Percentiles rank a stretch among this genome's conserved stretches.
Conservation (phyloP, 2,888 invertebrate genomes). For the Microplitis deprimator region DNA sequence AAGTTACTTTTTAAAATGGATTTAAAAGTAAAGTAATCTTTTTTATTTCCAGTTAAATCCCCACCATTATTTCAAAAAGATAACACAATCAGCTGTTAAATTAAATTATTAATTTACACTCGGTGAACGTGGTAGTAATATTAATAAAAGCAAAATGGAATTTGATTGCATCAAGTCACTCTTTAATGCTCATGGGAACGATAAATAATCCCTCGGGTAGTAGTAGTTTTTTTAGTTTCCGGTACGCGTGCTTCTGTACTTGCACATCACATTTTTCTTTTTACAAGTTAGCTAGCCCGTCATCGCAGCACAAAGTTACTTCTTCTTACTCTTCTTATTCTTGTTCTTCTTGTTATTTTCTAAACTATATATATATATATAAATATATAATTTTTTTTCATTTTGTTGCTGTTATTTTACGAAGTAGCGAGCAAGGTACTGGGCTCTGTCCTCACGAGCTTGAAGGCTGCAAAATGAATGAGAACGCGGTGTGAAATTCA, state of each 20-base stretch:
- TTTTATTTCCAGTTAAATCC: neutral
- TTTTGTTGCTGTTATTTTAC: neutral
- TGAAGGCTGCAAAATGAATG: conserved; percentile 45
- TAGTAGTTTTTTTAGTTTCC: conserved; percentile 48
- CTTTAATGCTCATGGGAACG: conserved; percentile 61
- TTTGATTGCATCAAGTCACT: conserved; percentile 18
- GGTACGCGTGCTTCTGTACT: conserved; percentile 23
- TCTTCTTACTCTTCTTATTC: conserved; percentile 17
- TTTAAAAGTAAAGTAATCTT: too few relatives aligned
- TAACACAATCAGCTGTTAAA: neutral
- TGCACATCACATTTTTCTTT: conserved; percentile 35
- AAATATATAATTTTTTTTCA: neutral
- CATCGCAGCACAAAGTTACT: conserved; percentile 18
- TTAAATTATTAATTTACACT: neutral
- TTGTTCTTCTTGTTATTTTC: neutral
- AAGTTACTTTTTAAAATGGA: too few relatives aligned
- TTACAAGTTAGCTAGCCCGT: conserved; percentile 13
- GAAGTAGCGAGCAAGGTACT: neutral
- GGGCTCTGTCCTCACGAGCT: conserved; percentile 19
- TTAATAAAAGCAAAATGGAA: neutral
- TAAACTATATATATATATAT: neutral
- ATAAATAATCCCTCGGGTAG: conserved; percentile 62
- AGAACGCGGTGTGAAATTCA: conserved; percentile 46
- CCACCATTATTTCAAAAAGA: neutral
- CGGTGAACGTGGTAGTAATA: neutral